Conservation (phyloP, 1,140 invertebrate genomes). For the Procambarus clarkii region DNA sequence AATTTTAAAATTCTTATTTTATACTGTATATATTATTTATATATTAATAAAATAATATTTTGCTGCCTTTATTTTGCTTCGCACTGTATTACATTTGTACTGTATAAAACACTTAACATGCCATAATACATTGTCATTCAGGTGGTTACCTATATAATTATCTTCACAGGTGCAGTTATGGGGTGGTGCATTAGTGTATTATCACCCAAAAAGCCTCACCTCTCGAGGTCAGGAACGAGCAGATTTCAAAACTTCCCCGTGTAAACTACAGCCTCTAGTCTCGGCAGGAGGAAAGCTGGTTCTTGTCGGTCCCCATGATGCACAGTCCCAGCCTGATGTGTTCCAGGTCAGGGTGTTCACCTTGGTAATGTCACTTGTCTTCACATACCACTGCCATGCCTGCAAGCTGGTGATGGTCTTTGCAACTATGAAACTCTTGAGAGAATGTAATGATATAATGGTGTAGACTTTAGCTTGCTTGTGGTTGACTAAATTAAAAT, state of each 20-base stretch:
- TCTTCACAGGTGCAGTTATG: constrained; percentile 62
- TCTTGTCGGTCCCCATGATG: constrained; percentile 64
- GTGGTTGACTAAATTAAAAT: too few species aligned
- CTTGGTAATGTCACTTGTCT: constrained; percentile 21
- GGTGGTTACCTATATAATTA: not conserved
- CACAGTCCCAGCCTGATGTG: constrained; percentile 66
- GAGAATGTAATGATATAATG: not conserved
- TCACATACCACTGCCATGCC: not conserved
- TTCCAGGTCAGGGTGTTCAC: constrained; percentile 67
- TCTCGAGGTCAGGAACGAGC: constrained; percentile 69
- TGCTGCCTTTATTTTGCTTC: too few species aligned
- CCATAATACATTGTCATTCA: not conserved
- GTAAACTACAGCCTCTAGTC: constrained; percentile 70
- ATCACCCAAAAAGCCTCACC: constrained; percentile 70
- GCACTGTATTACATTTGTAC: not conserved
- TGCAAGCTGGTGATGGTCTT: not conserved
- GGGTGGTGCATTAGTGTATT: constrained; percentile 71
- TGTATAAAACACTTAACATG: not conserved
- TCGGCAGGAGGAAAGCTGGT: constrained; percentile 56
- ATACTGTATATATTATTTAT: too few species aligned
- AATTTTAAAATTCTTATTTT: too few species aligned
- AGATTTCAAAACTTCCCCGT: constrained; percentile 73
- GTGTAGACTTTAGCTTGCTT: too few species aligned
- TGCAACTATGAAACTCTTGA: not conserved
- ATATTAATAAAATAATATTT: too few species aligned